Evolutionary conservation across 2,888 invertebrate genomes (phyloP).

Genomic region (Rotaria macrura): DNA sequence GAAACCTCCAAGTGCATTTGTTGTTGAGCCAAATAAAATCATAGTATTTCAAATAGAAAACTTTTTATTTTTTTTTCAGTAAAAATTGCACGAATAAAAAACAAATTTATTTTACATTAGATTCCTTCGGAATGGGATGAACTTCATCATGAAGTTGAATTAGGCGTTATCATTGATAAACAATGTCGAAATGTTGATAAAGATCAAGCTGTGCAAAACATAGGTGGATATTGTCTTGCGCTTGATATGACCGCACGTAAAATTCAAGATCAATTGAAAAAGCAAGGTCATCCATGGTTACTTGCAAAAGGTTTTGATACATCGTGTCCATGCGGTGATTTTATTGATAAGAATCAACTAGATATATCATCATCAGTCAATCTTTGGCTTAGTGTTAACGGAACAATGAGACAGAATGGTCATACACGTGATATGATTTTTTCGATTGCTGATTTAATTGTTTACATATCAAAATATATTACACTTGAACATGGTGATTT

Average conservation of each 20-base stretch:
- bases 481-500: conserved; percentile 65
- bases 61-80: too few species aligned
- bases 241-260: conserved; percentile 64
- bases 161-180: conserved; percentile 63
- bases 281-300: conserved; percentile 63
- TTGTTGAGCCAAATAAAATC: not conserved
- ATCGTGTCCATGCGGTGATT: conserved; percentile 63
- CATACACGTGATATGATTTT: conserved; percentile 63
- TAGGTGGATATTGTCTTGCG: conserved; percentile 64
- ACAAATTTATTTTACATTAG: too few species aligned
- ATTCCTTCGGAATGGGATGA: conserved; percentile 59
- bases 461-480: conserved; percentile 60
- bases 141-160: conserved; percentile 65
- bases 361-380: conserved; percentile 39
- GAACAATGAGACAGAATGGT: conserved; percentile 56
- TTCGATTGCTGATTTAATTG: conserved; percentile 58
- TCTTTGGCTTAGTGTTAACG: conserved; percentile 54
- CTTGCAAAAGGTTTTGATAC: conserved; percentile 70
- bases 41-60: not conserved
- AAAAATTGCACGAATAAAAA: too few species aligned
- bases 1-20: conserved; percentile 11
- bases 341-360: conserved; percentile 54
- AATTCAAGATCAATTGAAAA: conserved; percentile 51
- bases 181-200: conserved; percentile 56
- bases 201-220: conserved; percentile 55